Conservation (phyloP, 2,797 vertebrate genomes). For the Gadopsis bispinosus region DNA sequence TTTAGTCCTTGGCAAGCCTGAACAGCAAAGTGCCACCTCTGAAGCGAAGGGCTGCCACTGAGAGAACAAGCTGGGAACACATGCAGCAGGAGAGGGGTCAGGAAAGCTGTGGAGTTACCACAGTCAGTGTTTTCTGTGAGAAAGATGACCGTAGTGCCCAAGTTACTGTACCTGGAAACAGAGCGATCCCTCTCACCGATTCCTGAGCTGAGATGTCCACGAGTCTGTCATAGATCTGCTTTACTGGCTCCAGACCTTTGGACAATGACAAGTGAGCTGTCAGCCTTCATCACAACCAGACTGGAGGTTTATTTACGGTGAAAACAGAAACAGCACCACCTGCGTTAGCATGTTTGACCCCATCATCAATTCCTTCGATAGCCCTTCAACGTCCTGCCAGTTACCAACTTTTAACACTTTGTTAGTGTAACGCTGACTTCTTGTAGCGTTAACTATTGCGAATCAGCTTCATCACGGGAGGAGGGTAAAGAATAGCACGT, state of each 20-base stretch:
- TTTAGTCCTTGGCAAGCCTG: conserved; percentile 61
- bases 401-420: neutral
- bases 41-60: conserved; percentile 68
- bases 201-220: conserved; percentile 53
- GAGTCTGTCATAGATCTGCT: conserved; percentile 63
- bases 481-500: no score
- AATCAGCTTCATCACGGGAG: no score
- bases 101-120: neutral
- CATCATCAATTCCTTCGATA: neutral
- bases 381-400: neutral
- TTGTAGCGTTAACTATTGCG: no score
- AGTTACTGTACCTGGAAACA: conserved; percentile 72
- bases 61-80: conserved; percentile 73
- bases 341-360: neutral
- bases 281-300: neutral
- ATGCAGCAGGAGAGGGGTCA: neutral
- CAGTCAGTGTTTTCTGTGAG: neutral
- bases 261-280: neutral
- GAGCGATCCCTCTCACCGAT: conserved; percentile 33
- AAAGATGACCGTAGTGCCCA: neutral
- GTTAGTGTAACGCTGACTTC: no score
- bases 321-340: neutral
- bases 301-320: neutral
- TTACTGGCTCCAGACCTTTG: conserved; percentile 70
- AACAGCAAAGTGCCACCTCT: conserved; percentile 71